Conservation (phyloP, 2,888 invertebrate genomes). For the Ormia ochracea region DNA sequence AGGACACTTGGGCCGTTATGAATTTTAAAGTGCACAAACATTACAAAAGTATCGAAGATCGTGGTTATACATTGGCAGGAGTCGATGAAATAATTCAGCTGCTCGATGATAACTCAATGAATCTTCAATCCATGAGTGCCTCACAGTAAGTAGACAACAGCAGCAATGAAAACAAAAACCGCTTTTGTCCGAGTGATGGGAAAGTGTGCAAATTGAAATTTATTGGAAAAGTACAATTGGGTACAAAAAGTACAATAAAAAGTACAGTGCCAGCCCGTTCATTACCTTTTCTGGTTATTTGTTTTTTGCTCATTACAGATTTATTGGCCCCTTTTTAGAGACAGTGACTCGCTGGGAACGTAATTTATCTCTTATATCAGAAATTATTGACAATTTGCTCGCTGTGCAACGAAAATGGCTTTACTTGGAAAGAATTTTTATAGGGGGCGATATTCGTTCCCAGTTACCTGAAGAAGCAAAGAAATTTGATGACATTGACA, state of each 20-base stretch:
- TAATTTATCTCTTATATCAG: constrained; percentile 86
- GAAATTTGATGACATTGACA: constrained; percentile 93
- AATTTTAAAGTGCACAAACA: constrained; percentile 83
- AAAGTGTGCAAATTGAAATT: neutral
- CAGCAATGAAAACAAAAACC: neutral
- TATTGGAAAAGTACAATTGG: neutral
- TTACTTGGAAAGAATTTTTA: constrained; percentile 93
- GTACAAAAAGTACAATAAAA: too few relatives aligned
- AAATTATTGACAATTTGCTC: constrained; percentile 93
- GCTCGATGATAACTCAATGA: constrained; percentile 93
- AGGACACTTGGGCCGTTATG: constrained; percentile 84
- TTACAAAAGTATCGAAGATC: constrained; percentile 85
- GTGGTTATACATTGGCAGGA: constrained; percentile 86
- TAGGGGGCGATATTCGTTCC: constrained; percentile 90
- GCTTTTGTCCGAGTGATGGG: neutral
- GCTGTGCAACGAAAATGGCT: constrained; percentile 93
- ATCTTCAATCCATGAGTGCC: constrained; percentile 92
- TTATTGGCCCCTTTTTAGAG: constrained; percentile 90
- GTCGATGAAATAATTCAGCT: constrained; percentile 89
- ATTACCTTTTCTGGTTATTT: too few relatives aligned
- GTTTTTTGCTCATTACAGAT: constrained; percentile 77
- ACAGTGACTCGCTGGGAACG: constrained; percentile 92
- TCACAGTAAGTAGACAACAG: constrained; percentile 80
- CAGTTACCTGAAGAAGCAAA: constrained; percentile 93
- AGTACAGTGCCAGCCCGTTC: too few relatives aligned